Percentiles rank a stretch among this genome's conserved stretches.
Conservation (phyloP, 92 coral and sea anemone genomes). For the Meandrina meandrites region DNA sequence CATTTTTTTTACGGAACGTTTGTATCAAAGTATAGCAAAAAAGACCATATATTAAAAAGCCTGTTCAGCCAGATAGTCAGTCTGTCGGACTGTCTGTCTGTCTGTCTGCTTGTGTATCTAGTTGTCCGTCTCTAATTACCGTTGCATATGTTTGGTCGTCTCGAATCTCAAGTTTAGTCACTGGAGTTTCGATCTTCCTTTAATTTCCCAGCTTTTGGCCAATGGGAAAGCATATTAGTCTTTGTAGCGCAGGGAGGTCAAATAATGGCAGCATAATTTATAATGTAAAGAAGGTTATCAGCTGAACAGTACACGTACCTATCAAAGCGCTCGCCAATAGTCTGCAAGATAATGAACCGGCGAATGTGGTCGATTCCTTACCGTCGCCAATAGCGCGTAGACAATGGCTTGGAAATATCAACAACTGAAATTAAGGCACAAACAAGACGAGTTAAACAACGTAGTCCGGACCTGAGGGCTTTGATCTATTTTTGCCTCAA, state of each 20-base stretch:
- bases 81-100: neutral
- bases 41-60: neutral
- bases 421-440: conserved; percentile 5
- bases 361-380: conserved; percentile 7
- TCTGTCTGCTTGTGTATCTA: no score
- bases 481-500: neutral
- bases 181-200: neutral
- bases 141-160: no score
- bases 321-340: conserved; percentile 63
- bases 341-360: conserved; percentile 57
- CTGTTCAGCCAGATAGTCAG: neutral
- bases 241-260: neutral
- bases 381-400: conserved; percentile 39
- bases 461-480: neutral
- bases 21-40: neutral
- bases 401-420: conserved; percentile 41
- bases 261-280: neutral
- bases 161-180: neutral
- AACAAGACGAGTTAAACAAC: neutral
- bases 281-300: neutral
- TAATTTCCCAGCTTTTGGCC: neutral
- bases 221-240: neutral
- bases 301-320: conserved; percentile 39
- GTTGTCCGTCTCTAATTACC: no score
- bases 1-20: neutral